Percentiles rank a stretch among this genome's conserved stretches.
Conservation (phyloP, 1,140 invertebrate species). For the Planococcus citri region DNA sequence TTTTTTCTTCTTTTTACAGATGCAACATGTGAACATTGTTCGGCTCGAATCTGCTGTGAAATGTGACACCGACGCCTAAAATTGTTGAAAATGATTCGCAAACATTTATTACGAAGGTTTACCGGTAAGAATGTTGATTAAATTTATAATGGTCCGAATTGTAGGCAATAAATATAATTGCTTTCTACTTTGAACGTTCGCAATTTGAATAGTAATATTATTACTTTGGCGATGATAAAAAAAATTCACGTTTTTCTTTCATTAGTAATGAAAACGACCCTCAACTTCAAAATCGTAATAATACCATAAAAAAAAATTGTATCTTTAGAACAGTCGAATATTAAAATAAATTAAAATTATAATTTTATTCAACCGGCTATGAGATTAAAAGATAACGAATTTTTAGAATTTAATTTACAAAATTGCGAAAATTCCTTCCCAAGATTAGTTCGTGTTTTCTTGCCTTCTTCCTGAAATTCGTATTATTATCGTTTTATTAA, state of each 20-base stretch:
- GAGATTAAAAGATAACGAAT: background rate
- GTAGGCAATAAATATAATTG: constrained; percentile 4
- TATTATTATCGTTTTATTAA: background rate
- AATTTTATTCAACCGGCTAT: background rate
- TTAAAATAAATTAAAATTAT: constrained; percentile 5
- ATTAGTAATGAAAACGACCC: background rate
- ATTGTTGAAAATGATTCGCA: background rate
- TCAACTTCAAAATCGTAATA: background rate
- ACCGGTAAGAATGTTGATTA: constrained; percentile 2
- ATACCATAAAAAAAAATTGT: background rate
- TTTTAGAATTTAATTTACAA: background rate
- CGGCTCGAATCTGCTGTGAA: background rate
- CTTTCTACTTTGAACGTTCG: background rate
- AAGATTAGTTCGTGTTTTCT: no score
- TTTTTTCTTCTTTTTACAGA: no score
- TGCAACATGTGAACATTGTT: no score
- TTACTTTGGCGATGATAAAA: background rate
- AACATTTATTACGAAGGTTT: background rate
- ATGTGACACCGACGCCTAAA: background rate
- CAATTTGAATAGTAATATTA: constrained; percentile 4
- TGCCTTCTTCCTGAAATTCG: background rate
- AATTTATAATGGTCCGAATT: constrained; percentile 7
- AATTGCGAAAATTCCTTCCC: background rate
- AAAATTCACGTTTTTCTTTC: background rate
- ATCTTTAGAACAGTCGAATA: background rate